These are phyloP conservation scores for Tangara arthus DNA, from an alignment of 2,797 vertebrate genomes.

Conservation along the genomic window DNA sequence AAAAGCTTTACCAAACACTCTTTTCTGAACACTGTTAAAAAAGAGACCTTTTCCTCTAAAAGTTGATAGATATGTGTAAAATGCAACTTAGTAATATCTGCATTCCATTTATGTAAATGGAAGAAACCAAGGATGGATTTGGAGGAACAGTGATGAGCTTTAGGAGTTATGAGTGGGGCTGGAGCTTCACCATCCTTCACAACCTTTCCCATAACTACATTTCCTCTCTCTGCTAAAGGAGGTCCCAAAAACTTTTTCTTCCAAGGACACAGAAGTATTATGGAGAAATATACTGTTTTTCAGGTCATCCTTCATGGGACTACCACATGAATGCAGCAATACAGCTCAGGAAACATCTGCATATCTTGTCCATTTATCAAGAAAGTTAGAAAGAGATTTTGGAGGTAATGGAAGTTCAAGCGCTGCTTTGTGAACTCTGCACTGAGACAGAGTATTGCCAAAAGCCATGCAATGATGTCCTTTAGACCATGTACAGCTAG, in stretches of 20 bases:
- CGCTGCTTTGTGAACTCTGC: neutral
- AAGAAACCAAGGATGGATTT: neutral
- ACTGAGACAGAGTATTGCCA: neutral
- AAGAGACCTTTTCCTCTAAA: neutral
- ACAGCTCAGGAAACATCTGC: neutral
- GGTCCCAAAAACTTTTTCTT: neutral
- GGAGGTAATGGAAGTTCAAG: neutral
- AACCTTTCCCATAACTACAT: neutral
- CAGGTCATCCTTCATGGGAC: neutral
- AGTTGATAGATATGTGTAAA: neutral
- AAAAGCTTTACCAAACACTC: neutral
- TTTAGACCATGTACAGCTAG: neutral
- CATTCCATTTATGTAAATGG: neutral
- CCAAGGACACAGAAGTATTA: neutral
- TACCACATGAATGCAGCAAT: neutral
- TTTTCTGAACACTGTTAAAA: neutral
- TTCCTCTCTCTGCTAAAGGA: neutral
- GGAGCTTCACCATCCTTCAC: neutral
- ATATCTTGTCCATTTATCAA: neutral
- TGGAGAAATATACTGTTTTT: neutral
- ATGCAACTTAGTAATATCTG: neutral
- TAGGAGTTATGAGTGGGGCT: neutral
- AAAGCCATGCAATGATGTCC: rapidly evolving
- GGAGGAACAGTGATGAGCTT: neutral
- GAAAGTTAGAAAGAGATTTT: neutral